phyloP scores from a whole-genome alignment of 2,113 vertebrate genomes.

The Clarias gariepinus region DNA sequence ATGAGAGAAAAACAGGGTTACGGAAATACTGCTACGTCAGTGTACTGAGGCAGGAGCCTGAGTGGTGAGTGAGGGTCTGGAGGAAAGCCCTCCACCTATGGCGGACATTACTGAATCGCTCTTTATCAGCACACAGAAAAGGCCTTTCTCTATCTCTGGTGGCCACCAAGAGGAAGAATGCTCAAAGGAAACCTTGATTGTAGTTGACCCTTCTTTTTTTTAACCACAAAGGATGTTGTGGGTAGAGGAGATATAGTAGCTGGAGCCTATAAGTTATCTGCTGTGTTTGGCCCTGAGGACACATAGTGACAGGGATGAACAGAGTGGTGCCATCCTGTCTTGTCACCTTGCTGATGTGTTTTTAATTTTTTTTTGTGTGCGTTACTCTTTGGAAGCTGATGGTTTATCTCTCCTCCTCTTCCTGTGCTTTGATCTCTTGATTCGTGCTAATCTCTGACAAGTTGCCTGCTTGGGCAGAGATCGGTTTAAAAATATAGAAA shows the following conservation, averaged over 20 bases:
- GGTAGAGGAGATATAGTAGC: not conserved
- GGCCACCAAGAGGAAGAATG: not conserved
- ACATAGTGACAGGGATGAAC: not conserved
- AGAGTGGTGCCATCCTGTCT: not conserved
- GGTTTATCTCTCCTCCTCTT: not conserved
- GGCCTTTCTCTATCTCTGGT: not conserved
- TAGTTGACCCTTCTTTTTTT: not conserved
- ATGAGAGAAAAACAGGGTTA: not conserved
- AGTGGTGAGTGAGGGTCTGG: not conserved
- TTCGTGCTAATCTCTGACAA: not conserved
- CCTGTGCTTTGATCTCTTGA: not conserved
- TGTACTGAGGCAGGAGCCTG: constrained; percentile 31
- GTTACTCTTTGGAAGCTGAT: not conserved
- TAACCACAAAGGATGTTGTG: not conserved
- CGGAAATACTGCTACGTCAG: constrained; percentile 33
- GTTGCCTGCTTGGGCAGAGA: not conserved
- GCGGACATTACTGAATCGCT: constrained; percentile 8
- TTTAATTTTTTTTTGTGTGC: not conserved
- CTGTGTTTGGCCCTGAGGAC: not conserved
- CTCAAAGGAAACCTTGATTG: constrained; percentile 7
- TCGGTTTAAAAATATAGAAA: not conserved
- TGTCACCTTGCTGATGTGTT: not conserved
- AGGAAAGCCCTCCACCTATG: constrained; percentile 2
- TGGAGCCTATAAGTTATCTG: not conserved
- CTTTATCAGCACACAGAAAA: constrained; percentile 20